Conservation (phyloP, 2,113 vertebrate genomes). For the Pollimyrus isidori region DNA sequence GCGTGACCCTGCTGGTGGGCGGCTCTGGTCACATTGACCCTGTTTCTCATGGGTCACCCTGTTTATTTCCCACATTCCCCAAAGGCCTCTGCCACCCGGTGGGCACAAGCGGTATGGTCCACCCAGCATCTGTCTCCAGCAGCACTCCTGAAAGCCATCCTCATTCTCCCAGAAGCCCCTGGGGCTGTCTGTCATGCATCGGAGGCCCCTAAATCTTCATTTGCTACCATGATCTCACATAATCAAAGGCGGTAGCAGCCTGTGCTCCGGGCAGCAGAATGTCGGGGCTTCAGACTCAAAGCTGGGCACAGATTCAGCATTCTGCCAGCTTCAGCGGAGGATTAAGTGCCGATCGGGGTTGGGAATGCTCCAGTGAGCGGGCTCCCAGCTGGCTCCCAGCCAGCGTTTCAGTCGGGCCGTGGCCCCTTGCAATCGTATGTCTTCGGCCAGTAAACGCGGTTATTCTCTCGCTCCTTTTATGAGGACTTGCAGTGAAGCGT, state of each 20-base stretch:
- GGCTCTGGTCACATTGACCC: not conserved
- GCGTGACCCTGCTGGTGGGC: not conserved
- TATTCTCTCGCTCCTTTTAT: not conserved
- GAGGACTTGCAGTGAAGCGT: not conserved
- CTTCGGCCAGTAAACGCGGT: not conserved
- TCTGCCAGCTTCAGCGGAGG: not conserved
- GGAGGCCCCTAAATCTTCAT: not conserved
- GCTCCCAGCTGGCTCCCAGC: not conserved
- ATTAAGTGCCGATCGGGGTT: not conserved
- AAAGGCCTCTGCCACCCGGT: not conserved
- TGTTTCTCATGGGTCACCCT: not conserved
- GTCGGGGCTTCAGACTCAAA: not conserved
- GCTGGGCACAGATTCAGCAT: not conserved
- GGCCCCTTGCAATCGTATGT: not conserved
- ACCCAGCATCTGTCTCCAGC: not conserved
- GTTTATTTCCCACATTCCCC: not conserved
- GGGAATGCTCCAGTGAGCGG: not conserved
- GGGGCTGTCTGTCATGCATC: not conserved
- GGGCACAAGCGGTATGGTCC: not conserved
- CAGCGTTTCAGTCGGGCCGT: not conserved
- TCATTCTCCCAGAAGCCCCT: not conserved
- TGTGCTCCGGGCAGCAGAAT: not conserved
- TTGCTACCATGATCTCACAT: constrained; percentile 2
- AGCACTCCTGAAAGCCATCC: not conserved
- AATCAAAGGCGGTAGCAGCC: not conserved